Percentiles rank a stretch among this genome's conserved stretches.
Evolutionary conservation across 2,888 invertebrate genomes (phyloP).

Genomic region (Biston stratarius): DNA sequence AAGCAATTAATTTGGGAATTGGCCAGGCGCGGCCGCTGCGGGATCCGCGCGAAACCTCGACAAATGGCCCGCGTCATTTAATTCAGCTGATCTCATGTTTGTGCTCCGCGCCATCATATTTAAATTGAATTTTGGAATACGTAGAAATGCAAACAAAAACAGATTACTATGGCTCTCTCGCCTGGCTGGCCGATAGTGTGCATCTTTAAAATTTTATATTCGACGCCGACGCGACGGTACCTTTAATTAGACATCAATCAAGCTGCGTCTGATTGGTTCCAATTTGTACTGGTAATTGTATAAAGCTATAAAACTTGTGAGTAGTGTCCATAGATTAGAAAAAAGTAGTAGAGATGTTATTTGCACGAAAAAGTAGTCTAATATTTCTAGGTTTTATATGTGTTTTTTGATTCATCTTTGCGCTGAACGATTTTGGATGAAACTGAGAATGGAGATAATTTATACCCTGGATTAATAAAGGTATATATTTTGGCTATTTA

Average conservation of each 20-base stretch:
- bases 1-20: conserved; percentile 81
- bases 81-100: conserved; percentile 84
- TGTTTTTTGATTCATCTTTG: too few relatives aligned
- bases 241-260: conserved; percentile 50
- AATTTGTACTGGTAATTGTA: too few relatives aligned
- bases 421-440: too few relatives aligned
- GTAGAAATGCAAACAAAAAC: conserved; percentile 72
- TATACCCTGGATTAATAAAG: too few relatives aligned
- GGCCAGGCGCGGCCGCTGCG: conserved; percentile 56
- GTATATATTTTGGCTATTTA: too few relatives aligned
- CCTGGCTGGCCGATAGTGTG: conserved; percentile 59
- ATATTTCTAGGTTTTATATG: too few relatives aligned
- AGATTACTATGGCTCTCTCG: conserved; percentile 65
- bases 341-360: too few relatives aligned
- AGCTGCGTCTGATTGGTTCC: conserved; percentile 16
- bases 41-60: conserved; percentile 65
- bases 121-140: conserved; percentile 81
- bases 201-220: conserved; percentile 64
- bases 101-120: conserved; percentile 79
- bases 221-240: conserved; percentile 39
- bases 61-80: conserved; percentile 81
- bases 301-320: too few relatives aligned
- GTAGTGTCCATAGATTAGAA: too few relatives aligned
- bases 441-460: too few relatives aligned
- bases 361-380: too few relatives aligned